These are phyloP conservation scores for Acrocephalus kingi DNA, from an alignment of 2,113 vertebrate genomes.

Conservation along the genomic window DNA sequence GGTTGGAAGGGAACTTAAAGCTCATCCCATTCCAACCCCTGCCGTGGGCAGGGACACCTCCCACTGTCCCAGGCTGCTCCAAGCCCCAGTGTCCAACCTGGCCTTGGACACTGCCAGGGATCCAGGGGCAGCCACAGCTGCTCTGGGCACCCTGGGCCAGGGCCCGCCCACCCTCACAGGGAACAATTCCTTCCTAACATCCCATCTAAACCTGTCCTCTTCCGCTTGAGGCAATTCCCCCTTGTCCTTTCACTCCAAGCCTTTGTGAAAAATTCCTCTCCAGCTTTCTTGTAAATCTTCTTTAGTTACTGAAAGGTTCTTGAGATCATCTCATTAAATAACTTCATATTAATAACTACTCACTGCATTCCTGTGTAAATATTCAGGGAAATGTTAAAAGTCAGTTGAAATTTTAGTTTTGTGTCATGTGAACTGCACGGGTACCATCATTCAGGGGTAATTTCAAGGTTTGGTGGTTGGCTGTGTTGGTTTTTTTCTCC, in stretches of 20 bases:
- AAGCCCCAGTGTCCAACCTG: accelerated
- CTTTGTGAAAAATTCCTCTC: neutral
- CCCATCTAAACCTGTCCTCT: neutral
- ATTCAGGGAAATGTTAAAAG: neutral
- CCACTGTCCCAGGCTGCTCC: neutral
- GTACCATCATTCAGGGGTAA: neutral
- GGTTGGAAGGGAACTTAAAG: too few relatives aligned
- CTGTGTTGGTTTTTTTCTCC: neutral
- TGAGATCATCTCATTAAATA: neutral
- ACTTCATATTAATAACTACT: neutral
- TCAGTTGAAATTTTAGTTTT: neutral
- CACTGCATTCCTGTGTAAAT: neutral
- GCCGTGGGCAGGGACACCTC: neutral
- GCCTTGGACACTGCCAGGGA: neutral
- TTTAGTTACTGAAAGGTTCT: neutral
- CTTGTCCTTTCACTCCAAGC: neutral
- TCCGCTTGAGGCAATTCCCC: neutral
- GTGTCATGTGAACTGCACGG: neutral
- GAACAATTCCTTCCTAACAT: neutral
- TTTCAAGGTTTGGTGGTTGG: neutral
- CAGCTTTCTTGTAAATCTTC: neutral
- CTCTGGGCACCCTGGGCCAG: neutral
- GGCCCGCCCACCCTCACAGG: accelerated
- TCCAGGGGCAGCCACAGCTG: neutral
- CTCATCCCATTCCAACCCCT: too few relatives aligned